Evolutionary conservation across 2,888 invertebrate species (phyloP).

Genomic region (Acleris laterana): DNA sequence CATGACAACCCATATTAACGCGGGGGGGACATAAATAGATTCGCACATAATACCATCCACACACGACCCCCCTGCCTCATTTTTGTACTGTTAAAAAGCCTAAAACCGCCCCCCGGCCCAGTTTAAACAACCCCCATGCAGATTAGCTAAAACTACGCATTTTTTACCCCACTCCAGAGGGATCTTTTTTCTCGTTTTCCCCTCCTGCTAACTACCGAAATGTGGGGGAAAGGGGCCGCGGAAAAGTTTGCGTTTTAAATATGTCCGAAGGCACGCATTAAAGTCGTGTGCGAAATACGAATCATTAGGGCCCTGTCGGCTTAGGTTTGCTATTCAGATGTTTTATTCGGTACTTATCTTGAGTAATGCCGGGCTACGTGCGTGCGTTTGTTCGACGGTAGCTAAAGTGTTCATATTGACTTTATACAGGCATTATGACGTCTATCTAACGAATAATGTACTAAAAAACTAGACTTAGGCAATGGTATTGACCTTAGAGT

Average conservation of each 20-base stretch:
- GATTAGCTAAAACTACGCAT: conserved; percentile 88
- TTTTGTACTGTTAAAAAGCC: conserved; percentile 83
- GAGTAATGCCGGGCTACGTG: conserved; percentile 20
- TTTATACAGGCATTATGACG: neutral
- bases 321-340: conserved; percentile 34
- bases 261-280: conserved; percentile 83
- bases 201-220: conserved; percentile 79
- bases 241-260: conserved; percentile 83
- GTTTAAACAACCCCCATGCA: conserved; percentile 70
- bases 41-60: conserved; percentile 81
- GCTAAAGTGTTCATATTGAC: neutral
- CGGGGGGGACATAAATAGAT: conserved; percentile 80
- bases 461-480: no score
- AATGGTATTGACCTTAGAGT: no score
- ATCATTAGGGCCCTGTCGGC: conserved; percentile 65
- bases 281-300: conserved; percentile 75
- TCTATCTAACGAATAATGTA: no score
- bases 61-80: conserved; percentile 70
- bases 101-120: conserved; percentile 69
- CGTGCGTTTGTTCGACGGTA: neutral
- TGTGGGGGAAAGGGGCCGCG: conserved; percentile 61
- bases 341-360: conserved; percentile 36
- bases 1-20: conserved; percentile 81
- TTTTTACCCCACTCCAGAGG: conserved; percentile 82
- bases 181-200: conserved; percentile 67